These are phyloP conservation scores for Andricus curvator DNA, from an alignment of 2,888 invertebrate species.

Conservation along the genomic window DNA sequence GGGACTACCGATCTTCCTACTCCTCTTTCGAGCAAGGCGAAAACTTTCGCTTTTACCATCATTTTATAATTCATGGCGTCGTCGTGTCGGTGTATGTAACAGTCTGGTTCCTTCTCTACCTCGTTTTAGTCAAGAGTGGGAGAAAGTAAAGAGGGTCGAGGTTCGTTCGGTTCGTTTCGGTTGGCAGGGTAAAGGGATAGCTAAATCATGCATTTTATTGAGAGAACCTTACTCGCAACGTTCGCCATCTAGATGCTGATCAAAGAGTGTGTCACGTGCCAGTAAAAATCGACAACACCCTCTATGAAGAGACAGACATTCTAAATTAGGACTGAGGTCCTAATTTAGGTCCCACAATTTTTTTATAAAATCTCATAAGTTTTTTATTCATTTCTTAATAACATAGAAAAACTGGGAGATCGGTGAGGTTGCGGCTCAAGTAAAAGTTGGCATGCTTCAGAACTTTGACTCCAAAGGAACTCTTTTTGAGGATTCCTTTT, in stretches of 20 bases:
- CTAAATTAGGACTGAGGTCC: not conserved
- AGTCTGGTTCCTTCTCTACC: slow-evolving; percentile 55
- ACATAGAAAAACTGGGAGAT: too few relatives aligned
- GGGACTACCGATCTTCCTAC: slow-evolving; percentile 51
- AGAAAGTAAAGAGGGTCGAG: slow-evolving; percentile 68
- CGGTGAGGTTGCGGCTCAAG: too few relatives aligned
- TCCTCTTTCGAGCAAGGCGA: slow-evolving; percentile 58
- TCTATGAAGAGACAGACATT: not conserved
- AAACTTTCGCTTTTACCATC: slow-evolving; percentile 78
- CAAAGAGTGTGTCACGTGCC: slow-evolving; percentile 24
- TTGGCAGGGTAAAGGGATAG: slow-evolving; percentile 61
- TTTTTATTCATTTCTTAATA: too few relatives aligned
- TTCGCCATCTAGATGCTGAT: slow-evolving; percentile 44
- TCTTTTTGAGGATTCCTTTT: too few relatives aligned
- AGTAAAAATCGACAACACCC: slow-evolving; percentile 3
- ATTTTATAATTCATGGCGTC: slow-evolving; percentile 78
- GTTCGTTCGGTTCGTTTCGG: slow-evolving; percentile 59
- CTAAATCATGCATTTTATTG: slow-evolving; percentile 77
- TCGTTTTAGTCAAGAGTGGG: slow-evolving; percentile 58
- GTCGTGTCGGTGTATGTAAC: slow-evolving; percentile 66
- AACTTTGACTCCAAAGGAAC: too few relatives aligned
- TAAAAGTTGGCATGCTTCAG: too few relatives aligned
- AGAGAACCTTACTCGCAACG: slow-evolving; percentile 54
- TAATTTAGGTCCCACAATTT: too few relatives aligned
- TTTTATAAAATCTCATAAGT: too few relatives aligned